A percentile compares a stretch with the other conserved stretches of the same genome.
phyloP scores from a whole-genome alignment of 2,797 vertebrate species.

The Cyprinodon diabolis region DNA sequence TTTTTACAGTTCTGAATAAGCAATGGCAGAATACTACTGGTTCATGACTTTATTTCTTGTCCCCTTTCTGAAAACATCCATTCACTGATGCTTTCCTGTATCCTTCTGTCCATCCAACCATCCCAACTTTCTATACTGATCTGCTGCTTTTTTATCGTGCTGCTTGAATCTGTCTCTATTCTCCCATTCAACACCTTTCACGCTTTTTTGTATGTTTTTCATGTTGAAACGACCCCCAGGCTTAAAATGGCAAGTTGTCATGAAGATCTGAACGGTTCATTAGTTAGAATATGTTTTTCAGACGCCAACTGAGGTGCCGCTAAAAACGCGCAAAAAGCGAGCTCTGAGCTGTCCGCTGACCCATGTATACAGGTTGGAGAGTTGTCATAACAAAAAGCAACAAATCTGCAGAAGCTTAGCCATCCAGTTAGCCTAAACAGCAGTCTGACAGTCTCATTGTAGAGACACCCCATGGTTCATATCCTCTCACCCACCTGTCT shows the following conservation, averaged over 20 bases:
- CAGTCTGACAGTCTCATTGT: conserved; percentile 50
- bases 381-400: conserved; percentile 55
- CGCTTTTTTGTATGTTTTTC: not conserved
- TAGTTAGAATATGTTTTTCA: conserved; percentile 6
- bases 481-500: conserved; percentile 53
- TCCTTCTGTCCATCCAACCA: not conserved
- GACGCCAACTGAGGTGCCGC: conserved; percentile 8
- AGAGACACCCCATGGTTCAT: conserved; percentile 56
- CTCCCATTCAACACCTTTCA: not conserved
- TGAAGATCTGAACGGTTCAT: not conserved
- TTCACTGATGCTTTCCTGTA: not conserved
- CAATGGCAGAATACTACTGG: not conserved
- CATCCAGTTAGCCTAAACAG: conserved; percentile 44
- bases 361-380: conserved; percentile 51
- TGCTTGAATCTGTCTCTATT: too few relatives aligned
- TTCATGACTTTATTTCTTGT: not conserved
- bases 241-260: not conserved
- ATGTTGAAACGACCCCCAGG: not conserved
- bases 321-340: not conserved
- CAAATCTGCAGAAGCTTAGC: conserved; percentile 40
- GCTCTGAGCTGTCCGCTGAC: conserved; percentile 43
- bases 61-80: not conserved
- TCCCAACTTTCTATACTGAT: not conserved
- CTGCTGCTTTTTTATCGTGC: not conserved
- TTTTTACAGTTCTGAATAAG: not conserved